phyloP scores from a whole-genome alignment of 1,140 invertebrate genomes.

The Babylonia areolata region DNA sequence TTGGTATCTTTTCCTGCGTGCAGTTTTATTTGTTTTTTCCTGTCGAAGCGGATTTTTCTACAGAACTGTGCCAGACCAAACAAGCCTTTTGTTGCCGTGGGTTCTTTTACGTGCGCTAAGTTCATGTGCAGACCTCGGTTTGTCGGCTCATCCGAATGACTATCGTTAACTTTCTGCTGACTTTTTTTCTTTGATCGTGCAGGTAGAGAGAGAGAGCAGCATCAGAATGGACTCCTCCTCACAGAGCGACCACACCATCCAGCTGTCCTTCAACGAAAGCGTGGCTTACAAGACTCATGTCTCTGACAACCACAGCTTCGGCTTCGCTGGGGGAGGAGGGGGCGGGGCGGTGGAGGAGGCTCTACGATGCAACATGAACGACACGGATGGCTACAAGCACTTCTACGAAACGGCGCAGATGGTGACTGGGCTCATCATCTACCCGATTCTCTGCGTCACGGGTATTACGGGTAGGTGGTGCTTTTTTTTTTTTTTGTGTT shows the following conservation, averaged over 20 bases:
- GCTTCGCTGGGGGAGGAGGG: not conserved
- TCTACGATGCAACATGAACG: slow-evolving; percentile 43
- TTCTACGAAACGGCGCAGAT: slow-evolving; percentile 73
- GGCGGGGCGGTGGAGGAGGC: not conserved
- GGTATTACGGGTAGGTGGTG: slow-evolving; percentile 82
- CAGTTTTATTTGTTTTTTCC: too few relatives aligned
- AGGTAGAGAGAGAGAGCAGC: too few relatives aligned
- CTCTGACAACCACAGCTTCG: not conserved
- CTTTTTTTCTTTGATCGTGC: too few relatives aligned
- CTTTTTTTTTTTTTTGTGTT: too few relatives aligned
- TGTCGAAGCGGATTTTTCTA: too few relatives aligned
- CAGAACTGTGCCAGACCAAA: too few relatives aligned
- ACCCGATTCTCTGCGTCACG: slow-evolving; percentile 84
- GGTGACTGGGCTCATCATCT: slow-evolving; percentile 78
- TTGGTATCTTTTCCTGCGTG: too few relatives aligned
- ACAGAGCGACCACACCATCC: not conserved
- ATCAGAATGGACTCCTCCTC: not conserved
- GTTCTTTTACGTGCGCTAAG: too few relatives aligned
- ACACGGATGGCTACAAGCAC: slow-evolving; percentile 48
- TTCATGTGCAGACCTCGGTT: too few relatives aligned
- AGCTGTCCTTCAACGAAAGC: not conserved
- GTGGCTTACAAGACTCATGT: not conserved
- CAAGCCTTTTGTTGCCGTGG: too few relatives aligned
- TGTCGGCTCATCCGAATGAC: too few relatives aligned
- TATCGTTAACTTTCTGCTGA: too few relatives aligned